A percentile compares a stretch with the other conserved stretches of the same genome.
Evolutionary conservation across 2,797 vertebrate genomes (phyloP).

Genomic region (Dryobates pubescens): DNA sequence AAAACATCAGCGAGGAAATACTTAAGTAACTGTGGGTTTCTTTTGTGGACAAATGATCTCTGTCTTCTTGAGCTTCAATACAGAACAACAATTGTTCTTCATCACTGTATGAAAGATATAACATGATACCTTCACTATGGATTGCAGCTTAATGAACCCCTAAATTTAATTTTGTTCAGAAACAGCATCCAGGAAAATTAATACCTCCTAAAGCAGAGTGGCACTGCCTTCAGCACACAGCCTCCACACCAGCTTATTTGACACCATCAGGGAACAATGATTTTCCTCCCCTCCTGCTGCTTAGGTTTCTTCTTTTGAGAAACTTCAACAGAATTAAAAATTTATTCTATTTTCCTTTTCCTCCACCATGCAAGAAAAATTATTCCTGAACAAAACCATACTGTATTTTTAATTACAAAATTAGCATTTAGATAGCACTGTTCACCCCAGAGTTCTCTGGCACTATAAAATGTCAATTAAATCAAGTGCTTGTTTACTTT

Average conservation of each 20-base stretch:
- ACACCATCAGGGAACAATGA: background rate
- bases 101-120: background rate
- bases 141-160: background rate
- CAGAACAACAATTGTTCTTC: background rate
- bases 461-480: background rate
- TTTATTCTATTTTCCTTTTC: background rate
- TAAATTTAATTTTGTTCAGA: slow-evolving; percentile 19
- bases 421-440: background rate
- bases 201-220: background rate
- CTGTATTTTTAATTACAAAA: slow-evolving; percentile 8
- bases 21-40: background rate
- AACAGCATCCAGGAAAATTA: slow-evolving; percentile 21
- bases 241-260: background rate
- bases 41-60: background rate
- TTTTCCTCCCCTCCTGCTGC: background rate
- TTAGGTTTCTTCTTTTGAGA: background rate
- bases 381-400: background rate
- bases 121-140: background rate
- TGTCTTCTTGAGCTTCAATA: background rate
- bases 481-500: background rate
- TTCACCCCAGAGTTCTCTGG: background rate
- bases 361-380: background rate
- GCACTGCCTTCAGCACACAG: background rate
- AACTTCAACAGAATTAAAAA: background rate
- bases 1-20: background rate